These are phyloP conservation scores for Acronicta psi DNA, from an alignment of 2,888 invertebrate species.

Conservation along the genomic window DNA sequence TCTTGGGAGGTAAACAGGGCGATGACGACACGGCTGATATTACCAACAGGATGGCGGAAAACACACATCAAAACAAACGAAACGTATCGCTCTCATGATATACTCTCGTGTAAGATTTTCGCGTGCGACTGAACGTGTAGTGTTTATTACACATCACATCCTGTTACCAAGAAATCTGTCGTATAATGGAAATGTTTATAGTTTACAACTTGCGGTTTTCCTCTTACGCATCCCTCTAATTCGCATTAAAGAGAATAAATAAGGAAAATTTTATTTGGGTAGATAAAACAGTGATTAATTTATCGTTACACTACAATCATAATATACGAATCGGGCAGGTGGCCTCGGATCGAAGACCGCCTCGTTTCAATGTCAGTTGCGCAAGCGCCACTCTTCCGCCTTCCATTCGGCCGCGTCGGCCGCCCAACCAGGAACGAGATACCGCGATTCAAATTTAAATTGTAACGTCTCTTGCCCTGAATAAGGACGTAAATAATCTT, in stretches of 20 bases:
- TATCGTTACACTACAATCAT: constrained; percentile 73
- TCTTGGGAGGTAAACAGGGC: constrained; percentile 41
- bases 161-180: constrained; percentile 71
- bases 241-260: constrained; percentile 45
- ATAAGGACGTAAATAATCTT: constrained; percentile 31
- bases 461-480: constrained; percentile 67
- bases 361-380: constrained; percentile 87
- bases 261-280: constrained; percentile 59
- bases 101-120: constrained; percentile 63
- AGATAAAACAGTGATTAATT: constrained; percentile 66
- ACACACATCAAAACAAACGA: constrained; percentile 62
- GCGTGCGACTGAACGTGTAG: constrained; percentile 58
- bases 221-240: constrained; percentile 60
- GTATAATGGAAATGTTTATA: constrained; percentile 60
- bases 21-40: constrained; percentile 51
- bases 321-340: constrained; percentile 78
- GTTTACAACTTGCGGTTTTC: constrained; percentile 64
- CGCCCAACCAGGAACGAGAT: constrained; percentile 77
- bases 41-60: constrained; percentile 64
- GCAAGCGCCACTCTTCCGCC: constrained; percentile 87
- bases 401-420: constrained; percentile 65
- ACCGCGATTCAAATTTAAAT: constrained; percentile 76
- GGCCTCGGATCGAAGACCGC: constrained; percentile 82
- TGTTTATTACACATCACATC: constrained; percentile 67
- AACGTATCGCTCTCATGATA: constrained; percentile 62